phyloP scores from a whole-genome alignment of 2,888 invertebrate genomes.

The Pollenia amentaria region DNA sequence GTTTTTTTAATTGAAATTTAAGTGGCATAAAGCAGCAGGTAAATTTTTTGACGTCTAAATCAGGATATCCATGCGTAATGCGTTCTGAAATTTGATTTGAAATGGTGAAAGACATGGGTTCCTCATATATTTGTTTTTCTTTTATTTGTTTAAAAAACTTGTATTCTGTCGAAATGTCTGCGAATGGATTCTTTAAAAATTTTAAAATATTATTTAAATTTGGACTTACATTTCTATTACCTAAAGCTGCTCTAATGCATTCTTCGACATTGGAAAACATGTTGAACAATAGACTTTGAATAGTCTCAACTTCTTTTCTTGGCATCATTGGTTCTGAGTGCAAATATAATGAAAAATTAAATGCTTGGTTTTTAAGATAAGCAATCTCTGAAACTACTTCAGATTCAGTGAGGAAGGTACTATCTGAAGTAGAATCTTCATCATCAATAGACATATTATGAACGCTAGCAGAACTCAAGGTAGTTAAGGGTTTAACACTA shows the following conservation, averaged over 20 bases:
- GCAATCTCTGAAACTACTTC: background rate
- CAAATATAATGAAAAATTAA: background rate
- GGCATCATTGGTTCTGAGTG: slow-evolving; percentile 5
- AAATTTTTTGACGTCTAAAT: slow-evolving; percentile 26
- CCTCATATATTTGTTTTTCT: slow-evolving; percentile 7
- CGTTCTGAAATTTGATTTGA: slow-evolving; percentile 2
- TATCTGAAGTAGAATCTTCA: background rate
- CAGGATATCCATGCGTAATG: slow-evolving; percentile 19
- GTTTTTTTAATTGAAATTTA: slow-evolving; percentile 53
- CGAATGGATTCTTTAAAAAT: no score
- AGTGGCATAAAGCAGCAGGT: slow-evolving; percentile 49
- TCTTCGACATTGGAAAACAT: background rate
- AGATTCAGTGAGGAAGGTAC: background rate
- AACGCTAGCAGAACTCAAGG: background rate
- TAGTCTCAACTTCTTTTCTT: background rate
- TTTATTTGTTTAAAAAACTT: slow-evolving; percentile 27
- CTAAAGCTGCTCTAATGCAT: background rate
- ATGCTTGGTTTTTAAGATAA: background rate
- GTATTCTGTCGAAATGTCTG: background rate
- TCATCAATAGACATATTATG: slow-evolving; percentile 14
- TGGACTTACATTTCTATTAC: background rate
- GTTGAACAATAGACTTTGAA: background rate
- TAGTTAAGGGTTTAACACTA: background rate
- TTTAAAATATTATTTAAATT: slow-evolving; percentile 5
- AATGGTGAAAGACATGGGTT: background rate